Base-by-base conservation (phyloP, 2,797 vertebrate species). In the Streptopelia turtur region DNA sequence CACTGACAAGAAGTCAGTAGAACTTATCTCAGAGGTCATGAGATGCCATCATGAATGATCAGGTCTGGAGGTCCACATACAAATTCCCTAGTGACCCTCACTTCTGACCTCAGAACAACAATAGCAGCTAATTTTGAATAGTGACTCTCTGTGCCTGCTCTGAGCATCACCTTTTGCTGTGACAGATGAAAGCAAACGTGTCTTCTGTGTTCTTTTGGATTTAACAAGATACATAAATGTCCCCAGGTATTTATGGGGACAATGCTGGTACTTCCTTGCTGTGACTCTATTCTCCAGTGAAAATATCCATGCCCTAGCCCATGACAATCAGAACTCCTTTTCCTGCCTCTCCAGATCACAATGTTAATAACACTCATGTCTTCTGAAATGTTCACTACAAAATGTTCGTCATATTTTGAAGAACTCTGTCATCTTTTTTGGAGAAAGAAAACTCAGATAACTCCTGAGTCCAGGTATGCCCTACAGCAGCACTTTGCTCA, bases 401-500 rank as follows among this genome's bases (percentile, higher is more conserved):
- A 91, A 70, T 39, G 45, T 33, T 94, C 80, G 13, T 30, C 3
- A 5, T 50, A 37, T 88, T 95, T 93, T 88, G 74, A 95, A 90
- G 74, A 92, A 69, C 6, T 1, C 25, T 43, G 33, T 50, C 13
- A 6, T 60, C 49, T 74, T 71, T 83, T 91, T 17, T 15, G 4
- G 55, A 66, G n/a, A 53, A 93, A 88, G 59, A 83, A 82, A 91
- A 64, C 45, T 55, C 72, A 87, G 28, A 41, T 47, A 88, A 61
- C 20, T 89, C 41, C 64, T 82, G 53, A 68, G 90, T 37, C 64
- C 70, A 89, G 83, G 70, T 91, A 89, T 82, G 94, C 71, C 80
- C 86, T 79, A 77, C 43, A 90, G 70, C 59, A 87, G 63, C 74
- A 64, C 68, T 90, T 94, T 80, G 75, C 57, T 94, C 68, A 68